Evolutionary conservation across 2,797 vertebrate species (phyloP), one percentile per base, ranked within the genome.

Genomic region (Antennarius maculatus): DNA sequence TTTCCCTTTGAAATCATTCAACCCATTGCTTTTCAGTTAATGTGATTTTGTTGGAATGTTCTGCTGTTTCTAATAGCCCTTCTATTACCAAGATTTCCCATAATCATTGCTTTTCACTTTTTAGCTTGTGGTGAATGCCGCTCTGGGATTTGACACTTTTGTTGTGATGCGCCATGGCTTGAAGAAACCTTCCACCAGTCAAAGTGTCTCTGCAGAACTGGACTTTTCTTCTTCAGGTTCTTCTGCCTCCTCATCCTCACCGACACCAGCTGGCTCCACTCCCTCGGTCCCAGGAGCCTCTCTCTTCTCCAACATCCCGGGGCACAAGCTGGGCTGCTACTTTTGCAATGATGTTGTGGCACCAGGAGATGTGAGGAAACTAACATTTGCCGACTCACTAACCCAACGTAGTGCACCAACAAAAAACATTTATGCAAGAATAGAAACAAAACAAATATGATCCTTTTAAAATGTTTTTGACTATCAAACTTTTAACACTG

Each of bases 331-430:
- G 39, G 98, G 98, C 77, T 99, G 98, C 86, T 99, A 99, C 84
- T 99, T 99, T 92, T 99, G 98, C 92, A 99, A 99, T 37, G 98
- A 99, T 28, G 98, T 99, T 4, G 97, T 99, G 66, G 97, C 98
- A 57, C 98, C 98, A 0, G 97, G 97, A 86, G 97, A 99, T 77
- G 98, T 99, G 89, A 97, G 97, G 81, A 61, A 65, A 51, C 11
- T 9, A 14, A 5, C 63, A 58, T 13, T 34, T 47, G 58, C 45
- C 41, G 37, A 8, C 7, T 43, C 31, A 50, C 15, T 28, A 28
- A 57, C 42, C 29, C 2, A n/a, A 15, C 11, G 13, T 7, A 17
- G 34, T 42, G 2, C 15, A 51, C 17, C 37, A 14, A 29, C 15
- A 41, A 42, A 7, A 41, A 66, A 56, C 23, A 76, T 2, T 27